Evolutionary conservation across 2,113 vertebrate species (phyloP).

Genomic region (Megaptera novaeangliae): DNA sequence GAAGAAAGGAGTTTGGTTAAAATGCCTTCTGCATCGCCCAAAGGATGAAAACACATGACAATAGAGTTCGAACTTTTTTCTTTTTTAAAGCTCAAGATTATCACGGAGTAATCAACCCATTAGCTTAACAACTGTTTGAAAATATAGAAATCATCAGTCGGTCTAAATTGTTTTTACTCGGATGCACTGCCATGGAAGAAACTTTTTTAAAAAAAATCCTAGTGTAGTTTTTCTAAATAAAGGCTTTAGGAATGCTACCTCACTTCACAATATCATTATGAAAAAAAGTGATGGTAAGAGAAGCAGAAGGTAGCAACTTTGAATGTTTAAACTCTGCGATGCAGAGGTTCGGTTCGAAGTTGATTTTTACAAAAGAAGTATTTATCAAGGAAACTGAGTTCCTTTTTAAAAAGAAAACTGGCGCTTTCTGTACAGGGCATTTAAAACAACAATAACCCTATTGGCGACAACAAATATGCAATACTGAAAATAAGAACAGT

Average conservation of each 20-base stretch:
- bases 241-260: background rate
- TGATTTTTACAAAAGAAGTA: background rate
- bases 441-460: constrained; percentile 10
- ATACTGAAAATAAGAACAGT: constrained; percentile 65
- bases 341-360: background rate
- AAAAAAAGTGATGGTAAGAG: background rate
- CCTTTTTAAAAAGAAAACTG: constrained; percentile 26
- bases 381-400: background rate
- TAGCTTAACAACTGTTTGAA: constrained; percentile 45
- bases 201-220: background rate
- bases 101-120: background rate
- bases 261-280: background rate
- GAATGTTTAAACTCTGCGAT: background rate
- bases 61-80: constrained; percentile 43
- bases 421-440: background rate
- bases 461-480: background rate
- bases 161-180: constrained; percentile 56
- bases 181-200: constrained; percentile 7
- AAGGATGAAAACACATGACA: constrained; percentile 22
- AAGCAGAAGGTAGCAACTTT: background rate
- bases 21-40: background rate
- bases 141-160: constrained; percentile 16
- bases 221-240: constrained; percentile 49
- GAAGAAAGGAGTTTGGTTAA: background rate
- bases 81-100: constrained; percentile 54